Percentiles rank a stretch among this genome's conserved stretches.
phyloP scores from a whole-genome alignment of 2,888 invertebrate genomes.

The Leptopilina syphax region DNA sequence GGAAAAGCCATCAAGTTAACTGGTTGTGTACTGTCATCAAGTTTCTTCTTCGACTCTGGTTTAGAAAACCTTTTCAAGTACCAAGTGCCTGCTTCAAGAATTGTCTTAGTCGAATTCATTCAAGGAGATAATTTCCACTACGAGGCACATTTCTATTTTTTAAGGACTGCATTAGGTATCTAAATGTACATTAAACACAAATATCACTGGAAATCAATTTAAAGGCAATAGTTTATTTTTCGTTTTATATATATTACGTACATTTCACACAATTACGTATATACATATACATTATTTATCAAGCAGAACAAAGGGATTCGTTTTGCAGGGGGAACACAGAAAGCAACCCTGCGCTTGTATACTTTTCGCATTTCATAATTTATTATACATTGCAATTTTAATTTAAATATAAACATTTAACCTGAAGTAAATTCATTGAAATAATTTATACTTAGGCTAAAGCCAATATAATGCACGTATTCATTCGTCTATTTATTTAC shows the following conservation, averaged over 20 bases:
- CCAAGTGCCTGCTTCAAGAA: too few species aligned
- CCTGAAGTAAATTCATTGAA: conserved; percentile 67
- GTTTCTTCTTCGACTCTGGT: too few species aligned
- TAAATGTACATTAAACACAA: too few species aligned
- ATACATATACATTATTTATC: conserved; percentile 59
- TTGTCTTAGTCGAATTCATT: too few species aligned
- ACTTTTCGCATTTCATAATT: conserved; percentile 43
- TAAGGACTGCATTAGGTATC: too few species aligned
- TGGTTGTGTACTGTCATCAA: too few species aligned
- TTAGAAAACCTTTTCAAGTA: too few species aligned
- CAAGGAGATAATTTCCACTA: too few species aligned
- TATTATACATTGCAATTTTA: conserved; percentile 53
- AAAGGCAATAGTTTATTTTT: conserved; percentile 67
- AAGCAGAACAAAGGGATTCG: conserved; percentile 67
- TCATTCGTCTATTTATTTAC: conserved; percentile 64
- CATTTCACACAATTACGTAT: conserved; percentile 74
- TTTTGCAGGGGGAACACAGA: neutral
- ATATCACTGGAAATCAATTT: neutral
- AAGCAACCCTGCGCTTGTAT: conserved; percentile 37
- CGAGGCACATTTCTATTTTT: too few species aligned
- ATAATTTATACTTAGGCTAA: conserved; percentile 66
- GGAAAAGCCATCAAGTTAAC: too few species aligned
- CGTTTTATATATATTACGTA: conserved; percentile 66
- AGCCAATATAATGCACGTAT: conserved; percentile 65
- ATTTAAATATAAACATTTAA: conserved; percentile 62